Evolutionary conservation across 2,888 invertebrate species (phyloP).

Genomic region (Teinopalpus imperialis): DNA sequence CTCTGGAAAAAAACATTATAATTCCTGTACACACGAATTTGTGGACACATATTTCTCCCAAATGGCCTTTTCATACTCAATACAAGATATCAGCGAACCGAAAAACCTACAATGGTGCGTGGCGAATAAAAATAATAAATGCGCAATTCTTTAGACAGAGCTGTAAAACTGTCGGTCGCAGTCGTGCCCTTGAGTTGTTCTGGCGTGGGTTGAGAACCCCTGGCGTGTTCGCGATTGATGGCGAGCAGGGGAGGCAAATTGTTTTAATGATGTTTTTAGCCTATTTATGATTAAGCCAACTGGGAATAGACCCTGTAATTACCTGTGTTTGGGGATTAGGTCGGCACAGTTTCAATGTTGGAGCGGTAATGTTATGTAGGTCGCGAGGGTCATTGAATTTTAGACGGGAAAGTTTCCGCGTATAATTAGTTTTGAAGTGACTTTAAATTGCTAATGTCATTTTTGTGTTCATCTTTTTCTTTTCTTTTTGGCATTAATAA

Average conservation of each 20-base stretch:
- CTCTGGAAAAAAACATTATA: neutral
- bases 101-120: constrained; percentile 59
- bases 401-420: neutral
- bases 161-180: constrained; percentile 75
- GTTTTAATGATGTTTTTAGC: constrained; percentile 37
- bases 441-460: neutral
- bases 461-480: neutral
- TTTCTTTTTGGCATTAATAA: no score
- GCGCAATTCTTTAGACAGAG: constrained; percentile 73
- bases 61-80: constrained; percentile 35
- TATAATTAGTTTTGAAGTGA: constrained; percentile 5
- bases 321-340: constrained; percentile 14
- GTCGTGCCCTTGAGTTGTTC: constrained; percentile 55
- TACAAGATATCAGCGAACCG: constrained; percentile 60
- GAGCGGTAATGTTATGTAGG: constrained; percentile 3
- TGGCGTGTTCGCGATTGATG: constrained; percentile 46
- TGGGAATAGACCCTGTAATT: constrained; percentile 29
- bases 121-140: constrained; percentile 78
- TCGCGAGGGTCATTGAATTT: constrained; percentile 16
- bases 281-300: constrained; percentile 27
- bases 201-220: constrained; percentile 42
- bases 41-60: constrained; percentile 15
- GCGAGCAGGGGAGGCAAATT: constrained; percentile 37
- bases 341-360: neutral
- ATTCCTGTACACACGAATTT: constrained; percentile 5